Evolutionary conservation across 2,797 vertebrate species (phyloP).

Genomic region (Rhinella marina): DNA sequence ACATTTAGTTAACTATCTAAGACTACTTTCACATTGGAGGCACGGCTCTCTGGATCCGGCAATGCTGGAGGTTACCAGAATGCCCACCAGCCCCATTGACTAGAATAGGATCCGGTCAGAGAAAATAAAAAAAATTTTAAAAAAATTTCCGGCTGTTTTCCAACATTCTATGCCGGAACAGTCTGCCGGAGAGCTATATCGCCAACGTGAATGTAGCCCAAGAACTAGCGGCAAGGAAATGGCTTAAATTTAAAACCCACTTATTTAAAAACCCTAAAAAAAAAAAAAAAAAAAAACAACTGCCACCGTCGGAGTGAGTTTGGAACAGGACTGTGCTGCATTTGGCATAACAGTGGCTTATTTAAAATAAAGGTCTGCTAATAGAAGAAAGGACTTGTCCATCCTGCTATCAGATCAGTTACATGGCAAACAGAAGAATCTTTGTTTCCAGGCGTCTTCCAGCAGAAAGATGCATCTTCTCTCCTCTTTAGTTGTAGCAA

Average conservation of each 20-base stretch:
- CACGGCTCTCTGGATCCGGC: too few species aligned
- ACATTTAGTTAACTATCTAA: neutral
- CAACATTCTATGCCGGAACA: too few species aligned
- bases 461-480: constrained; percentile 62
- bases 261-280: constrained; percentile 20
- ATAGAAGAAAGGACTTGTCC: neutral
- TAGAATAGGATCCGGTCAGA: too few species aligned
- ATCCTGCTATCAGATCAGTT: neutral
- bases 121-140: too few species aligned
- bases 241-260: neutral
- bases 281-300: too few species aligned
- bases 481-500: constrained; percentile 61
- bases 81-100: too few species aligned
- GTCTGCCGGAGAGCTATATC: too few species aligned
- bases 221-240: neutral
- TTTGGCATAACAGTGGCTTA: neutral
- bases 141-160: too few species aligned
- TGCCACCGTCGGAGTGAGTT: neutral
- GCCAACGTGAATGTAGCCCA: neutral
- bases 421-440: constrained; percentile 25
- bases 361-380: neutral
- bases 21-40: too few species aligned
- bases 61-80: too few species aligned
- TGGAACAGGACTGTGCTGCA: neutral
- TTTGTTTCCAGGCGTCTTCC: constrained; percentile 14